These are phyloP conservation scores for Pandemis cinnamomeana DNA, from an alignment of 2,888 invertebrate genomes.

Conservation along the genomic window DNA sequence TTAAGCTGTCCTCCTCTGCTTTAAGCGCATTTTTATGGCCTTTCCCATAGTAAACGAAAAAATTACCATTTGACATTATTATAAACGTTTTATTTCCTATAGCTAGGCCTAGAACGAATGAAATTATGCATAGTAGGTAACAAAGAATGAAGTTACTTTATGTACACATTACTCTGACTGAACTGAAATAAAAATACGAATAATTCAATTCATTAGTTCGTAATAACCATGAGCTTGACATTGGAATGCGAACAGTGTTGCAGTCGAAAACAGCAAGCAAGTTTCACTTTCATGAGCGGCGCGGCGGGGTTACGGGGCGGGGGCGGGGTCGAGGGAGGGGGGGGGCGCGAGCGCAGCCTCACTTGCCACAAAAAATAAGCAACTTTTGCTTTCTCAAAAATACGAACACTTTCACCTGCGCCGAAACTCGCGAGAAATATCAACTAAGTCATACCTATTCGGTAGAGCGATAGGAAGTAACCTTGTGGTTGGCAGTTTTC, in stretches of 20 bases:
- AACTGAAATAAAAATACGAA: neutral
- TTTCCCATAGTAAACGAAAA: no score
- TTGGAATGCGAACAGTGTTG: conserved; percentile 48
- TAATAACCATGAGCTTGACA: conserved; percentile 38
- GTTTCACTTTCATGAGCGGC: conserved; percentile 74
- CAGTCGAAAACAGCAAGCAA: conserved; percentile 54
- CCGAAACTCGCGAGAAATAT: conserved; percentile 70
- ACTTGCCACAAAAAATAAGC: conserved; percentile 75
- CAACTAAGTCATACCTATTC: conserved; percentile 21
- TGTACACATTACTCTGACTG: neutral
- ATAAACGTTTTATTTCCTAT: no score
- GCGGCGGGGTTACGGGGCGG: conserved; percentile 29
- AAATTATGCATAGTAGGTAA: neutral
- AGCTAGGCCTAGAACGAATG: neutral
- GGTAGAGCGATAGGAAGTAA: conserved; percentile 20
- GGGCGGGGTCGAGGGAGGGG: conserved; percentile 47
- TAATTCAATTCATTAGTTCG: neutral
- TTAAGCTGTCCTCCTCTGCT: neutral
- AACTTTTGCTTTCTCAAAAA: conserved; percentile 83
- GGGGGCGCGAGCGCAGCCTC: conserved; percentile 71
- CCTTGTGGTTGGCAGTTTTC: conserved; percentile 24
- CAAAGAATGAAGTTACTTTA: no score
- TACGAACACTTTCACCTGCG: conserved; percentile 79
- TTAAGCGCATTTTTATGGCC: neutral
- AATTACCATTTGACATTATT: no score